Evolutionary conservation across 1,140 invertebrate genomes (phyloP), one percentile per base, ranked within the genome.

Genomic region (Episyrphus balteatus): DNA sequence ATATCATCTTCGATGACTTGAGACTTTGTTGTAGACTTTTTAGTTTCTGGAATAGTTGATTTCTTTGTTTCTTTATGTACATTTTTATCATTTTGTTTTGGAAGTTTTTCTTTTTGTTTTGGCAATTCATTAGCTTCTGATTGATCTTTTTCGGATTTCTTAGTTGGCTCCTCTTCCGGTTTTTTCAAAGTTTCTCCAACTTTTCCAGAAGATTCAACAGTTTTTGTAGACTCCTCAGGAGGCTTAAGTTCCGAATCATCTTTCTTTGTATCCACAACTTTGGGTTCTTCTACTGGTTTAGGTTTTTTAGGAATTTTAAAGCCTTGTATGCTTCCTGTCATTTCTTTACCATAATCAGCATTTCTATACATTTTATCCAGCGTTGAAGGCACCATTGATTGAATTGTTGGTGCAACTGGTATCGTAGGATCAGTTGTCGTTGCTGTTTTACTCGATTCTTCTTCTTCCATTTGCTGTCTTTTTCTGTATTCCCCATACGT

Each of bases 401-500:
- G 31, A 17, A 8, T 44, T n/a, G 13, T 34, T 21, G 39, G 15
- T 9, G n/a, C 46, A 42, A 15, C 19, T 32, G 6, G n/a, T 33
- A 6, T 15, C 17, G 12, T 10, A 26, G 21, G 8, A 3, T 26
- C 21, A 26, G 21, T 26, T 26, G 21, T 26, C 3, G 8, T 3
- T 5, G 8, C 3, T 5, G 21, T 26, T 26, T 26, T 26, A 26
- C 21, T n/a, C n/a, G 50, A 17, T 39, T 30, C 13, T 33, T 46
- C 6, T 44, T 46, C 17, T 38, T 36, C 38, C 41, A 42, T 34
- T 3, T 44, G 2, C 32, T 48, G 36, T 34, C 56, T 31, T 53
- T 45, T 30, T 43, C 38, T 32, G 51, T 63, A 52, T 34, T 61
- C 61, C 0, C 48, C 41, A 44, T 66, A 66, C 2, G 59, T 62